Percentiles rank a stretch among this genome's conserved stretches.
These are phyloP conservation scores for Malachius bipustulatus DNA, from an alignment of 2,888 invertebrate species.

Conservation along the genomic window DNA sequence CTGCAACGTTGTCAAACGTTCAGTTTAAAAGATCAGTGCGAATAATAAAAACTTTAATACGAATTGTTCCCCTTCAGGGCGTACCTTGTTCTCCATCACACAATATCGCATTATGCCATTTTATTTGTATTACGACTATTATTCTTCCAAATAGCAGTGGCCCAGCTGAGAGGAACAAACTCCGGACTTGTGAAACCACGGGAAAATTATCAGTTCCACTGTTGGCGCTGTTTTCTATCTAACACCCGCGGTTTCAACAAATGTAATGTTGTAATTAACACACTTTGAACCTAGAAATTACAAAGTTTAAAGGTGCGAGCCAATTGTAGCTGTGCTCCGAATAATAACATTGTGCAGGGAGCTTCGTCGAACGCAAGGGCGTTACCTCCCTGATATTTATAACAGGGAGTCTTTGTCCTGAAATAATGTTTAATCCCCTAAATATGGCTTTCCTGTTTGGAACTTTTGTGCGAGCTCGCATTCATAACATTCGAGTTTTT, in stretches of 20 bases:
- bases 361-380: conserved; percentile 2
- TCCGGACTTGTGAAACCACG: too few relatives aligned
- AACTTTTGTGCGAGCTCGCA: conserved; percentile 2
- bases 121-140: too few relatives aligned
- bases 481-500: not conserved
- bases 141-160: too few relatives aligned
- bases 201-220: too few relatives aligned
- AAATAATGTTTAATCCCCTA: conserved; percentile 4
- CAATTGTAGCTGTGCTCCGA: not conserved
- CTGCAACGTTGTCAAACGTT: too few relatives aligned
- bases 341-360: conserved; percentile 1
- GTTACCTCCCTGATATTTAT: not conserved
- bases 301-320: conserved; percentile 2
- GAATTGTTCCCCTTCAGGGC: too few relatives aligned
- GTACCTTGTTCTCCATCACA: too few relatives aligned
- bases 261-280: conserved; percentile 2
- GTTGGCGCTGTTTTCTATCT: not conserved
- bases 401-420: not conserved
- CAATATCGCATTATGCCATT: too few relatives aligned
- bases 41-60: too few relatives aligned
- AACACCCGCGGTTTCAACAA: conserved; percentile 2
- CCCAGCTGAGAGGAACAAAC: too few relatives aligned
- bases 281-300: conserved; percentile 1
- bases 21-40: too few relatives aligned
- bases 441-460: conserved; percentile 4